Evolutionary conservation across 2,113 vertebrate genomes (phyloP).

Genomic region (Gymnorhina tibicen): DNA sequence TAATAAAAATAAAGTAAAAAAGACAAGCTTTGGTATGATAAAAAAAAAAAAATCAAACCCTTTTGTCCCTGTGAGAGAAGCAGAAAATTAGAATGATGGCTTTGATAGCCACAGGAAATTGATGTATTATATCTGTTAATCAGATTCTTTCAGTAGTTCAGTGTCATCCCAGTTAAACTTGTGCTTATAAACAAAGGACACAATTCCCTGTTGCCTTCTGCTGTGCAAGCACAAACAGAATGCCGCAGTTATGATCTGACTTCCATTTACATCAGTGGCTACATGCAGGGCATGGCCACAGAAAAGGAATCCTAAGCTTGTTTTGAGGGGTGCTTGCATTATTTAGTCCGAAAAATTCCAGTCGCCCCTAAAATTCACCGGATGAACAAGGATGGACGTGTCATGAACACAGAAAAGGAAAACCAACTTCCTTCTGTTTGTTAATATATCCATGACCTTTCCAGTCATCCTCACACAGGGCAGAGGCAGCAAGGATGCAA

Average conservation of each 20-base stretch:
- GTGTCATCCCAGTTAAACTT: conserved; percentile 13
- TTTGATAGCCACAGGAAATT: conserved; percentile 22
- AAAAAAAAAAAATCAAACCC: neutral
- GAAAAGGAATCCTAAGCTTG: neutral
- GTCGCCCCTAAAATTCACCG: neutral
- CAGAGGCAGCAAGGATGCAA: neutral
- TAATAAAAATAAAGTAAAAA: neutral
- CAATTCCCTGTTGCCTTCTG: neutral
- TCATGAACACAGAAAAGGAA: neutral
- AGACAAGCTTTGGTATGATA: neutral
- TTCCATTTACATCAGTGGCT: neutral
- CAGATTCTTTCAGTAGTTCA: neutral
- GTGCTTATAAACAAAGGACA: conserved; percentile 3
- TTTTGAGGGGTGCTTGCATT: neutral
- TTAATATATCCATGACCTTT: neutral
- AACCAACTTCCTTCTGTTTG: neutral
- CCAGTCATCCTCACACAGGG: neutral
- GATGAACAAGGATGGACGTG: neutral
- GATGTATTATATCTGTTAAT: conserved; percentile 16
- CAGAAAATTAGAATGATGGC: neutral
- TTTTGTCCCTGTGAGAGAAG: neutral
- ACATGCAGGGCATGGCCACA: neutral
- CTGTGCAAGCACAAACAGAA: neutral
- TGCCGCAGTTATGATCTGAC: neutral
- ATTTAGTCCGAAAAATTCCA: neutral